Conservation (phyloP, 1,140 invertebrate species). For the Papilio polytes region DNA sequence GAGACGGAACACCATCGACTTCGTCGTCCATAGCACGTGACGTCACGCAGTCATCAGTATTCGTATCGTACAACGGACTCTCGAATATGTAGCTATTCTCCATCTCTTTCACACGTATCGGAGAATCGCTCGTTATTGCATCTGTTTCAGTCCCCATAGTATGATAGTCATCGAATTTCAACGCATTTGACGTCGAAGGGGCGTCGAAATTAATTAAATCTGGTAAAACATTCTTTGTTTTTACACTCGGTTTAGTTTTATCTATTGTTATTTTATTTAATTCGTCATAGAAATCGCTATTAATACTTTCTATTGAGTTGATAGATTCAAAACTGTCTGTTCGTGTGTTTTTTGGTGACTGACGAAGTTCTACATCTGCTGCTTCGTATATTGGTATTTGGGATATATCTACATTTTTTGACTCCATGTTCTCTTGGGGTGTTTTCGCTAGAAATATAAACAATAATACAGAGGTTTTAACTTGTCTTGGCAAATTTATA, state of each 20-base stretch:
- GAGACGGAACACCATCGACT: neutral
- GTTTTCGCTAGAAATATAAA: slow-evolving; percentile 50
- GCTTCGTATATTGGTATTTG: slow-evolving; percentile 77
- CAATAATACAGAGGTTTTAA: neutral
- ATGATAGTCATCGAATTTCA: slow-evolving; percentile 67
- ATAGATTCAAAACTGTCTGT: slow-evolving; percentile 68
- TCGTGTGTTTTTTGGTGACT: slow-evolving; percentile 57
- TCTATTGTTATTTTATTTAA: slow-evolving; percentile 62
- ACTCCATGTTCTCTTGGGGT: slow-evolving; percentile 28
- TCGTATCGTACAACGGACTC: slow-evolving; percentile 22
- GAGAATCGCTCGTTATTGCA: slow-evolving; percentile 39
- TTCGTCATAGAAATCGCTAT: slow-evolving; percentile 70
- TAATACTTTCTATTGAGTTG: slow-evolving; percentile 66
- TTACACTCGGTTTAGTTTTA: slow-evolving; percentile 58
- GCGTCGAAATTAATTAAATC: slow-evolving; percentile 75
- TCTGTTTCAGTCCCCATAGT: slow-evolving; percentile 53
- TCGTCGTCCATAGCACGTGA: neutral
- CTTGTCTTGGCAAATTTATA: no score
- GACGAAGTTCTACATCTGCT: slow-evolving; percentile 64
- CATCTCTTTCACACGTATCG: slow-evolving; percentile 29
- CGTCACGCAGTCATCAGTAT: neutral
- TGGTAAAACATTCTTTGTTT: slow-evolving; percentile 63
- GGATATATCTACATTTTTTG: slow-evolving; percentile 56
- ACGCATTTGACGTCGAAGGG: slow-evolving; percentile 60
- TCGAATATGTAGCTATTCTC: slow-evolving; percentile 33